These are phyloP conservation scores for Cataglyphis altisquamis DNA, from an alignment of 2,888 invertebrate genomes.

Conservation along the genomic window DNA sequence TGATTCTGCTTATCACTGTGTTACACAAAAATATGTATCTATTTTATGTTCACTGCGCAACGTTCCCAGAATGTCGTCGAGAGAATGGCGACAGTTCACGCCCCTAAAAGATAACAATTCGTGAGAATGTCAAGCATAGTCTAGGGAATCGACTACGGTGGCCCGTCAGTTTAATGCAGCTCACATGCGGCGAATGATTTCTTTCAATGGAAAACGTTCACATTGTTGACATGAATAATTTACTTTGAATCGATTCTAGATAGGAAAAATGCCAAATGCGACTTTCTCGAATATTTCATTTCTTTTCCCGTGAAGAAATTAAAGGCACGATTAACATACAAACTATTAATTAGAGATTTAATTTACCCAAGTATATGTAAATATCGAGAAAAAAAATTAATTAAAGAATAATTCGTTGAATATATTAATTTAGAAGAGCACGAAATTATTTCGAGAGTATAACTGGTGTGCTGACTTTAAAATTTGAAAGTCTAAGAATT, in stretches of 20 bases:
- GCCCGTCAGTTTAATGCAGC: neutral
- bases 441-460: neutral
- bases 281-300: constrained; percentile 27
- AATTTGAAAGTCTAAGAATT: neutral
- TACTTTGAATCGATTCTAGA: neutral
- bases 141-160: neutral
- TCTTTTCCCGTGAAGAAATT: neutral
- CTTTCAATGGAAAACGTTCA: neutral
- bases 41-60: constrained; percentile 12
- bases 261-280: constrained; percentile 6
- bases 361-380: neutral
- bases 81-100: constrained; percentile 60
- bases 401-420: neutral
- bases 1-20: neutral
- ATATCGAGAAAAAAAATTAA: neutral
- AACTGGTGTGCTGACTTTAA: neutral
- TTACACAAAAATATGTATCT: neutral
- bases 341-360: neutral
- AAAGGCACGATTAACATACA: neutral
- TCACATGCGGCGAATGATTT: neutral
- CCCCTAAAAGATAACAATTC: constrained; percentile 60
- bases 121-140: constrained; percentile 64
- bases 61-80: constrained; percentile 49
- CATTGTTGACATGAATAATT: constrained; percentile 19
- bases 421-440: neutral